Evolutionary conservation across 2,888 invertebrate genomes (phyloP).

Genomic region (Nineta flava): DNA sequence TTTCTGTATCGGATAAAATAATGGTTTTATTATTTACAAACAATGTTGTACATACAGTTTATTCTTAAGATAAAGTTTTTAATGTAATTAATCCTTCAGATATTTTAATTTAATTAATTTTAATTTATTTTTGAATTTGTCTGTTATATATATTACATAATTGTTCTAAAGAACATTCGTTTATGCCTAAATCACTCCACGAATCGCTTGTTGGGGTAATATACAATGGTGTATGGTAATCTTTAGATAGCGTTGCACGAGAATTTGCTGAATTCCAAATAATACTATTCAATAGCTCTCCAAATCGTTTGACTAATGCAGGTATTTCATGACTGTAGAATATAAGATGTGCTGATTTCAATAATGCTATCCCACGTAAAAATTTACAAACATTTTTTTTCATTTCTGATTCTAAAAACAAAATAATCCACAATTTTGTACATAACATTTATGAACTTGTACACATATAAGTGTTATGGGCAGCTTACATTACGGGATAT

Average conservation of each 20-base stretch:
- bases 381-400: conserved; percentile 6
- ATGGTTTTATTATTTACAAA: no score
- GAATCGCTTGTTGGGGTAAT: background rate
- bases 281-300: conserved; percentile 1
- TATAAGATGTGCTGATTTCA: conserved; percentile 1
- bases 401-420: conserved; percentile 6
- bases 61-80: no score
- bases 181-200: conserved; percentile 2
- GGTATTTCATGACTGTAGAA: conserved; percentile 8
- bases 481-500: no score
- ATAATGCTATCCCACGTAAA: conserved; percentile 2
- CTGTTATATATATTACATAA: background rate
- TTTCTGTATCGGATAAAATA: no score
- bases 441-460: no score
- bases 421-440: background rate
- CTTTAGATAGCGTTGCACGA: background rate
- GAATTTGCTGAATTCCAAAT: background rate
- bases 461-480: no score
- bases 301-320: background rate
- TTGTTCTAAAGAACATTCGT: conserved; percentile 1
- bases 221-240: conserved; percentile 4
- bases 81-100: no score
- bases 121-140: background rate
- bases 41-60: no score
- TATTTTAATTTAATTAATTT: no score